Conservation (phyloP, 2,113 vertebrate species). For the Nothocercus julius region DNA sequence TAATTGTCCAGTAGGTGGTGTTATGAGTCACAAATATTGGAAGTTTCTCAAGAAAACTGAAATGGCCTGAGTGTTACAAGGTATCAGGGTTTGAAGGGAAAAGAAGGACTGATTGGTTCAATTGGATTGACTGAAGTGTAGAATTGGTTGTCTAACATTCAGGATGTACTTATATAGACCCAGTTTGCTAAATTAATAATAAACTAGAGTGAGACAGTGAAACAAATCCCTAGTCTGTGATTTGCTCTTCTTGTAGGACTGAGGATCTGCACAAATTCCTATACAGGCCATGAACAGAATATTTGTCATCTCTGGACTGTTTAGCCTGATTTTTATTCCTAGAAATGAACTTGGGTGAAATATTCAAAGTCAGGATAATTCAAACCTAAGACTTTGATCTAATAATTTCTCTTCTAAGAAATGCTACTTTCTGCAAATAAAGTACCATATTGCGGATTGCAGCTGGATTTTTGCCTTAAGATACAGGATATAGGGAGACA, state of each 20-base stretch:
- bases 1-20: slow-evolving; percentile 1
- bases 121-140: background rate
- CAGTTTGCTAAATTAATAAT: background rate
- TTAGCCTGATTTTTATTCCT: background rate
- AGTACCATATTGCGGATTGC: background rate
- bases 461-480: background rate
- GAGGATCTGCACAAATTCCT: background rate
- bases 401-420: background rate
- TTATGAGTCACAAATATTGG: slow-evolving; percentile 54
- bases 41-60: background rate
- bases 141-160: background rate
- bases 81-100: background rate
- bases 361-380: background rate
- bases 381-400: background rate
- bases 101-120: background rate
- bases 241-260: background rate
- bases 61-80: background rate
- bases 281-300: accelerated
- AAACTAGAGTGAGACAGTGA: accelerated
- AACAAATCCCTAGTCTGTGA: background rate
- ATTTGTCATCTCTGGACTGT: background rate
- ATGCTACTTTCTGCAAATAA: background rate
- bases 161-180: background rate
- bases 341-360: background rate
- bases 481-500: background rate